Evolutionary conservation across 1,140 invertebrate genomes (phyloP).

Genomic region (Tribolium castaneum): DNA sequence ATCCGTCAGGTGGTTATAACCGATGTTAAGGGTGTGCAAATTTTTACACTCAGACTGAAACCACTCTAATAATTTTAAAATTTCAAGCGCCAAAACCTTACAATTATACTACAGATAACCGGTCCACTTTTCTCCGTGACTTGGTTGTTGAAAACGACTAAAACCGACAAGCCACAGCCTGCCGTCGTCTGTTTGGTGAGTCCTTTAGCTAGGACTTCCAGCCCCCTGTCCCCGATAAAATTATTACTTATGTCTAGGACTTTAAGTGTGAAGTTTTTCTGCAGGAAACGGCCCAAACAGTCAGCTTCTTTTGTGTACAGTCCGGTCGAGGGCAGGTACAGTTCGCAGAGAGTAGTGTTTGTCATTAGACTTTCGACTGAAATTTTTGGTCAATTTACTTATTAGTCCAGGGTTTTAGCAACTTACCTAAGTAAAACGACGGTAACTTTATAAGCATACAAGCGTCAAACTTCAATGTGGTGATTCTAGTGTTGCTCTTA

Average conservation of each 20-base stretch:
- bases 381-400: neutral
- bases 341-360: constrained; percentile 56
- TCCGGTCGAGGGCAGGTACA: constrained; percentile 59
- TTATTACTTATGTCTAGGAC: constrained; percentile 62
- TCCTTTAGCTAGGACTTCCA: constrained; percentile 58
- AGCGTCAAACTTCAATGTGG: constrained; percentile 56
- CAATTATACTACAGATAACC: constrained; percentile 58
- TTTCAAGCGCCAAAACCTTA: constrained; percentile 42
- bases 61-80: neutral
- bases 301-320: constrained; percentile 61
- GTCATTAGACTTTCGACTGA: constrained; percentile 57
- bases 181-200: constrained; percentile 53
- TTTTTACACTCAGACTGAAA: constrained; percentile 56
- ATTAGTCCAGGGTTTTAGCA: neutral
- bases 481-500: constrained; percentile 54
- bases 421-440: constrained; percentile 58
- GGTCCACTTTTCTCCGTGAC: constrained; percentile 59
- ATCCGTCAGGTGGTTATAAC: constrained; percentile 60
- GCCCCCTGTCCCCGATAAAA: constrained; percentile 59
- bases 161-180: constrained; percentile 55
- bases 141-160: constrained; percentile 61
- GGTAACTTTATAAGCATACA: constrained; percentile 57
- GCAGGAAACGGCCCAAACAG: constrained; percentile 54
- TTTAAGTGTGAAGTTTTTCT: constrained; percentile 56
- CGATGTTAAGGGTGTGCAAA: constrained; percentile 59